Base-by-base conservation (phyloP, 2,797 vertebrate genomes). In the Parauchenoglanis ngamensis region DNA sequence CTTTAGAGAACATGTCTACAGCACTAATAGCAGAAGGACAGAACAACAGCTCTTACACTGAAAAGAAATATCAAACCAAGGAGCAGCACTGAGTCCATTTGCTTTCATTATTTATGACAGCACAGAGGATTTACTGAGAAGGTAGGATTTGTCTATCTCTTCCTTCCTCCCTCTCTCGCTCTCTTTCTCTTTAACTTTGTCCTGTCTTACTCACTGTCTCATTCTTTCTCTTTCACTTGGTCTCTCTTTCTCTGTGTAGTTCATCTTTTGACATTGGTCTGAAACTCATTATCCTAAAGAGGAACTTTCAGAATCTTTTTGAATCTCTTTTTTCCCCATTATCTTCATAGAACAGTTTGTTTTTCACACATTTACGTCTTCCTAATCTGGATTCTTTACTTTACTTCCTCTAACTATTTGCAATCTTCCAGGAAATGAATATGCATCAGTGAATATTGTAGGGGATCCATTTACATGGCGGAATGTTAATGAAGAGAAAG, bases 401-500 rank as follows among this genome's bases (percentile, higher is more conserved):
- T 49, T 75, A 80, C 84, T 91, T 92, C 93, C 94, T 57, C 91
- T 86, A 93, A 93, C 93, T 94, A 92, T 94, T 94, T 94, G 88
- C 93, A 91, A 89, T 93, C 94, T 93, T 94, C 92, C 93, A 68
- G 63, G 46, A 25, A 83, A 83, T 68, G 49, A 83, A 83, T 83
- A 68, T 83, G 81, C 94, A 95, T 95, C 54, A 91, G 89, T 85
- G 57, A 85, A 85, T 85, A 89, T 91, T 85, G 91, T 92, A 88
- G 90, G 89, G 92, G 94, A 95, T 94, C 92, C 92, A 94, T 95
- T 94, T 94, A 93, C 93, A 91, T 92, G 92, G 94, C 93, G 90
- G 94, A 94, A 95, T 93, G 93, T 94, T 95, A 95, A 96, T 94
- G 93, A 95, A 94, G 94, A 95, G 92, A 95, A 95, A 95, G 92